phyloP scores from a whole-genome alignment of 2,888 invertebrate species.

The Thecophora atra region DNA sequence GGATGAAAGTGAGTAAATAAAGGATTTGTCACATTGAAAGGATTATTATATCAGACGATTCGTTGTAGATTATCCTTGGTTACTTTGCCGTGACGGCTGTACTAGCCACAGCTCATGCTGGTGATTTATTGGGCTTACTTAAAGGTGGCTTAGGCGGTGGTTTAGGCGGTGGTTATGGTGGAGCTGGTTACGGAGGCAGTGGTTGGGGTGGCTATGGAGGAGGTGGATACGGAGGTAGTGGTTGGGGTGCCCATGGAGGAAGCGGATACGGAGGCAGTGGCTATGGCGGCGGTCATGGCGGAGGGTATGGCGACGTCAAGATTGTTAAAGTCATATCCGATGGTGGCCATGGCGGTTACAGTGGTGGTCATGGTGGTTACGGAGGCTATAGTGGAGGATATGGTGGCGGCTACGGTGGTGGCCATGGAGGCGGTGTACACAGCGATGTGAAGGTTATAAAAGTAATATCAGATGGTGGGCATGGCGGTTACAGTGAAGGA shows the following conservation, averaged over 20 bases:
- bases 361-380: not conserved
- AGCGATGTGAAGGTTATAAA: not conserved
- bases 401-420: not conserved
- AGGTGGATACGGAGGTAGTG: slow-evolving; percentile 6
- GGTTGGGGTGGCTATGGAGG: slow-evolving; percentile 34
- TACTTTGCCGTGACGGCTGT: not conserved
- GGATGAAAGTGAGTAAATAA: slow-evolving; percentile 3
- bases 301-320: slow-evolving; percentile 10
- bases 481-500: slow-evolving; percentile 41
- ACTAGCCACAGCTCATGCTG: not conserved
- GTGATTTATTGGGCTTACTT: slow-evolving; percentile 9
- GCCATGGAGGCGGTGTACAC: not conserved
- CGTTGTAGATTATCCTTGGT: not conserved
- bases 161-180: slow-evolving; percentile 40
- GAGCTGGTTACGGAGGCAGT: slow-evolving; percentile 39
- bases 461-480: too few species aligned
- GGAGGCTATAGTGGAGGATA: not conserved
- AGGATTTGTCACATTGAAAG: not conserved
- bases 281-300: slow-evolving; percentile 27
- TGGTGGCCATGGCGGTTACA: not conserved
- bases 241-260: slow-evolving; percentile 41
- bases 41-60: not conserved
- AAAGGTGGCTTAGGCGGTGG: slow-evolving; percentile 16
- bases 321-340: not conserved
- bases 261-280: slow-evolving; percentile 40